Base-by-base conservation (phyloP, 2,888 invertebrate genomes). In the Trachelus stipa region DNA sequence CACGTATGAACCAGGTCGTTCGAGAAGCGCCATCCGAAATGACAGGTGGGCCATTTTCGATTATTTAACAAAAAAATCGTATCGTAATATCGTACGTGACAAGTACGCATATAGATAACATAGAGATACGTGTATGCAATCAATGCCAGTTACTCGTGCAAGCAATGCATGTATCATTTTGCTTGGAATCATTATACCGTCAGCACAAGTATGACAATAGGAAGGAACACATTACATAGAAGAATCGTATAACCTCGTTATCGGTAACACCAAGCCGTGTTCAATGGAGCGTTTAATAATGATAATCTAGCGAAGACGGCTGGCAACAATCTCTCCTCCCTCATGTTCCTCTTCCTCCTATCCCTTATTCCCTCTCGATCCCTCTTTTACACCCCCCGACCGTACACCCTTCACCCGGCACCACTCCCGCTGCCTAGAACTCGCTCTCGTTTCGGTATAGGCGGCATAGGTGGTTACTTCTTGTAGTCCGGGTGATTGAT, bases 401-500 rank as follows among this genome's bases (percentile, higher is more conserved):
- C 33, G 4, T 71, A 1, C 71, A 71, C 71, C 31, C 71, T 23
- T 34, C 12, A 12, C 33, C 23, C 71, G 23, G 15, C 34, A 23
- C 23, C 33, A 23, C 23, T 56, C 68, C 56, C 56, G 30, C 9
- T 56, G 34, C 68, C 33, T 75, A 56, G 31, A 30, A 11, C 71
- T 71, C 71, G 73, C 73, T 76, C 78, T 77, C 77, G 31, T 87
- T 87, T 87, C 82, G 84, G 85, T 84, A 56, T 56, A 87, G 88
- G 86, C 84, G 86, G 85, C 83, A 87, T 86, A 86, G 82, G 83
- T 84, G 85, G 82, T 83, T 84, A 83, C 84, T 88, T 89, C 88
- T 88, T 88, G 87, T 84, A 86, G 85, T 85, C 82, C 83, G 85
- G 85, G 88, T 89, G 89, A 89, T 89, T 89, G 89, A 89, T 89